Evolutionary conservation across 1,140 invertebrate genomes (phyloP).

Genomic region (Atopsyche davidsoni): DNA sequence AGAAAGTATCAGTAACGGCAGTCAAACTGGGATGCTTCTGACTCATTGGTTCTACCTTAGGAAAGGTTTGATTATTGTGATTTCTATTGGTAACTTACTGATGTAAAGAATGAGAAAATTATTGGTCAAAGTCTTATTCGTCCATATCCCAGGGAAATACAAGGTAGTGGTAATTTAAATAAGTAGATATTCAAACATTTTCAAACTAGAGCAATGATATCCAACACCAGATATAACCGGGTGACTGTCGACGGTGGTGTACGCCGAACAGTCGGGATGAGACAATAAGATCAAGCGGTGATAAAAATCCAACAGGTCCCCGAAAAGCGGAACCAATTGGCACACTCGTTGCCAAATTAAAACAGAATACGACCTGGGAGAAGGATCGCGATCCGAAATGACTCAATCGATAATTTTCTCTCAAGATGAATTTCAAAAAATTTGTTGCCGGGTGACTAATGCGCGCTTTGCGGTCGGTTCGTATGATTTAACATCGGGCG

Average conservation of each 20-base stretch:
- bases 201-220: constrained; percentile 24
- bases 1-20: no score
- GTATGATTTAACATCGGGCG: constrained; percentile 18
- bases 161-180: constrained; percentile 16
- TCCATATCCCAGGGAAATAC: constrained; percentile 29
- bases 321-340: constrained; percentile 48
- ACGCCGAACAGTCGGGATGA: no score
- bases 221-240: constrained; percentile 28
- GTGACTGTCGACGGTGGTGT: constrained; percentile 19
- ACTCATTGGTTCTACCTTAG: no score
- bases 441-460: constrained; percentile 12
- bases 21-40: no score
- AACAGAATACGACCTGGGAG: constrained; percentile 34
- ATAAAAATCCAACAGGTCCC: constrained; percentile 42
- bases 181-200: constrained; percentile 22
- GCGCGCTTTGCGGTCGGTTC: constrained; percentile 29
- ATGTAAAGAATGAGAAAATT: constrained; percentile 24
- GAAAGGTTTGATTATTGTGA: no score
- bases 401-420: constrained; percentile 25
- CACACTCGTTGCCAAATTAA: constrained; percentile 34
- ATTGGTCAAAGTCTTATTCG: constrained; percentile 24
- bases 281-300: constrained; percentile 24
- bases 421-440: constrained; percentile 4
- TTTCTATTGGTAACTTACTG: no score
- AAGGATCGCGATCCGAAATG: constrained; percentile 37